phyloP scores from a whole-genome alignment of 2,797 vertebrate species.

The Microcaecilia unicolor region DNA sequence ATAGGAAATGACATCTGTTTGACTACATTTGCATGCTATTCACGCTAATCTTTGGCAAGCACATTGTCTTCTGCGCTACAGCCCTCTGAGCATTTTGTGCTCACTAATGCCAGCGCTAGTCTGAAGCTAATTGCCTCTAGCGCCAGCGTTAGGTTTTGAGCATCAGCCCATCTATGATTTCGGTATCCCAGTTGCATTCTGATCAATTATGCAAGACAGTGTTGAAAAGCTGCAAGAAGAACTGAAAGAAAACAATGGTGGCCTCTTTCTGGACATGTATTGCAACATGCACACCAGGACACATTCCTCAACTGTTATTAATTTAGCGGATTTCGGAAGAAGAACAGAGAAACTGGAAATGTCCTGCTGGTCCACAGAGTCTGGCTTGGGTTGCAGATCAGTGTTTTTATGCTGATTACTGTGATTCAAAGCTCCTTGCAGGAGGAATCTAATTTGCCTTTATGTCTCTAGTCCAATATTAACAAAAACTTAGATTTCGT shows the following conservation, averaged over 20 bases:
- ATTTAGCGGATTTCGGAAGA: slow-evolving; percentile 15
- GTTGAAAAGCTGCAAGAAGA: background rate
- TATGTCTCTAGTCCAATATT: slow-evolving; percentile 1
- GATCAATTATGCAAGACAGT: background rate
- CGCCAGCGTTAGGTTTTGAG: too few relatives aligned
- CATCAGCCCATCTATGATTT: too few relatives aligned
- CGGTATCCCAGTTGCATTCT: too few relatives aligned
- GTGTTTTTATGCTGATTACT: background rate
- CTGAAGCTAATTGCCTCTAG: too few relatives aligned
- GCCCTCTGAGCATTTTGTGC: too few relatives aligned
- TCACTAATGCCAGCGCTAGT: too few relatives aligned
- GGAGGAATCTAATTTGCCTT: background rate
- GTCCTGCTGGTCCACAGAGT: background rate
- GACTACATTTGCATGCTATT: too few relatives aligned
- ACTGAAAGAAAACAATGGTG: background rate
- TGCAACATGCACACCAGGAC: background rate
- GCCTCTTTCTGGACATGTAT: background rate
- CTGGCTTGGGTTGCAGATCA: slow-evolving; percentile 4
- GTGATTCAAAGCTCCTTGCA: background rate
- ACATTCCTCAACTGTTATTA: slow-evolving; percentile 24
- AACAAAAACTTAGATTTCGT: background rate
- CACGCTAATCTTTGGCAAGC: too few relatives aligned
- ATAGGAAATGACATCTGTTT: too few relatives aligned
- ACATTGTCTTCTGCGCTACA: too few relatives aligned
- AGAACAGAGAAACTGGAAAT: slow-evolving; percentile 10